Evolutionary conservation across 2,888 invertebrate species (phyloP), one percentile per base, ranked within the genome.

Genomic region (Nesidiocoris tenuis): DNA sequence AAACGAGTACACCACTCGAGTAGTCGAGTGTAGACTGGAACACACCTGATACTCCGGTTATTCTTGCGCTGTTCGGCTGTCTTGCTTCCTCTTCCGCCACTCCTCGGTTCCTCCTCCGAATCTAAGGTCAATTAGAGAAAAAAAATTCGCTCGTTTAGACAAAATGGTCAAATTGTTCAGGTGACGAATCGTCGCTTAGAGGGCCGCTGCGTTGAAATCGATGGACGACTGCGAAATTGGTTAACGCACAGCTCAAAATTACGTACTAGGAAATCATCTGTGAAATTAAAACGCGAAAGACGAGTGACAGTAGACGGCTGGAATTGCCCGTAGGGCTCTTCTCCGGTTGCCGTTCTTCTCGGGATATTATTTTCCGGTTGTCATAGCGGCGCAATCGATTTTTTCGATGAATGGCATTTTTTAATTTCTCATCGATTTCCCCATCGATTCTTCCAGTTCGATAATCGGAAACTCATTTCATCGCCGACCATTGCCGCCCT

Each of bases 81-180:
- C 74, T 74, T 74, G 72, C 55, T 63, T 61, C 72, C 72, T 65
- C 74, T 65, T 65, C 65, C 56, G 55, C 65, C 56, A 22, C 74
- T 74, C 65, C 74, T 16, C n/a, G n/a, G n/a, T 18, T 74, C 74
- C 74, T 76, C 77, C 76, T 76, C 76, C 77, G 67, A 65, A 77
- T 77, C 77, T 77, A 76, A 76, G 77, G 76, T 65, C 76, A 77
- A 77, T 57, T 67, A 77, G 70, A 70, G 70, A 70, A 68, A 74
- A 74, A 64, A 74, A 74, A 64, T 55, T 64, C 56, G 74, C n/a
- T 65, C 25, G 74, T 72, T 61, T 72, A 72, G 61, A 39, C n/a
- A 39, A 3, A 39, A 39, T 39, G 12, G 3, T 39, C 39, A 39
- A 7, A 39, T 39, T 39, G n/a, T n/a, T n/a, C n/a, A n/a, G n/a